These are phyloP conservation scores for Leptocoma aspasia DNA, from an alignment of 2,113 vertebrate genomes.

Conservation along the genomic window DNA sequence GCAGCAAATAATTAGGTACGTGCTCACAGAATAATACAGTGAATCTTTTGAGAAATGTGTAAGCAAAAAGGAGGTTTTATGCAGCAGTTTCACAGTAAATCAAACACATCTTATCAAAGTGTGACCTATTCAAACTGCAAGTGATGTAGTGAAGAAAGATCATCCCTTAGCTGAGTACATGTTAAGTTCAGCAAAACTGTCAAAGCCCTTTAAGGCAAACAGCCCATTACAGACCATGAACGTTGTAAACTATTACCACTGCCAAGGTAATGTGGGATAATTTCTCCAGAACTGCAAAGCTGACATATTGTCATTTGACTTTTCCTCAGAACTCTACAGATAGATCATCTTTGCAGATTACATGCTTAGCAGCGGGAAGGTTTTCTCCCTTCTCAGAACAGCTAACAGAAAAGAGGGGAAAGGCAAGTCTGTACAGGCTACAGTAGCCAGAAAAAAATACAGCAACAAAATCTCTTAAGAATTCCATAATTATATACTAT, in stretches of 20 bases:
- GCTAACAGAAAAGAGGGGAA: background rate
- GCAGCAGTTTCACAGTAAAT: constrained; percentile 15
- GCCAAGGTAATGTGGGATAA: constrained; percentile 12
- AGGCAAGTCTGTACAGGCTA: background rate
- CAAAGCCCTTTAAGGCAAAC: constrained; percentile 34
- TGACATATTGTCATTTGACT: constrained; percentile 18
- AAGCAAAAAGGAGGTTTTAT: background rate
- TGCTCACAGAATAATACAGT: constrained; percentile 4
- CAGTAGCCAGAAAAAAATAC: background rate
- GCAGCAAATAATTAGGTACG: constrained; percentile 44
- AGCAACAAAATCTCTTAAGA: background rate
- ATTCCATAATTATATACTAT: background rate
- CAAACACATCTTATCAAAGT: constrained; percentile 24
- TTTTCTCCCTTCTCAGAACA: background rate
- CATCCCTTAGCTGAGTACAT: background rate
- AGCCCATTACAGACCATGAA: constrained; percentile 24
- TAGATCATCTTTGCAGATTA: background rate
- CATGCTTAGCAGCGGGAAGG: background rate
- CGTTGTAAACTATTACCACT: constrained; percentile 18
- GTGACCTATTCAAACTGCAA: constrained; percentile 64
- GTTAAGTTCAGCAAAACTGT: constrained; percentile 46
- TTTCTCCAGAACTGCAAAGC: background rate
- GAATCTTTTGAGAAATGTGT: background rate
- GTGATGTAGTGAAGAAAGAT: constrained; percentile 24
- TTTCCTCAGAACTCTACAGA: background rate